Percentiles rank a stretch among this genome's conserved stretches.
These are phyloP conservation scores for Pontoporia blainvillei DNA, from an alignment of 2,113 vertebrate genomes.

Conservation along the genomic window DNA sequence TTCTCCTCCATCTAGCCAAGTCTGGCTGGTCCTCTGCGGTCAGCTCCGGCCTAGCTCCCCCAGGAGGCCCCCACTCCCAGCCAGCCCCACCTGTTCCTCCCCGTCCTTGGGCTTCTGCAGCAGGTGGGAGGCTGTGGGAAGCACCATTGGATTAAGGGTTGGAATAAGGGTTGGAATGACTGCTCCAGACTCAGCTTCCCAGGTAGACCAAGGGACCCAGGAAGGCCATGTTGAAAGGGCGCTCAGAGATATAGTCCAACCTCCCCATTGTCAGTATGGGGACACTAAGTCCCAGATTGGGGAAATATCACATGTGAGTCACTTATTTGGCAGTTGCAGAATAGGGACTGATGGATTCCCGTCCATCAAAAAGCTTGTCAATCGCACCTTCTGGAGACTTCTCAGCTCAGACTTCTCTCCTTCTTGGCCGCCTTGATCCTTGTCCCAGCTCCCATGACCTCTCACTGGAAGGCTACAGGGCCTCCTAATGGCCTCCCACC, in stretches of 20 bases:
- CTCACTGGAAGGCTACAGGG: background rate
- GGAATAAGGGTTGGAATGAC: background rate
- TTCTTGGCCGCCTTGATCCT: background rate
- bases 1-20: too few species aligned
- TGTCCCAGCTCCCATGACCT: background rate
- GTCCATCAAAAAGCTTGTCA: background rate
- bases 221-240: background rate
- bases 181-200: background rate
- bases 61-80: too few species aligned
- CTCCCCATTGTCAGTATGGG: background rate
- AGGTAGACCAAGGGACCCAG: background rate
- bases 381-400: background rate
- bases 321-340: background rate
- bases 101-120: fast-evolving
- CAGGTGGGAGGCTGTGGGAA: background rate
- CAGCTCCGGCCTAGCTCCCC: background rate
- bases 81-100: too few species aligned
- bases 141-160: background rate
- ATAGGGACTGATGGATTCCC: background rate
- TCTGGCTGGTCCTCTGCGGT: background rate
- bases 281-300: background rate
- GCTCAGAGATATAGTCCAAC: background rate
- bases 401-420: background rate
- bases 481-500: fast-evolving
- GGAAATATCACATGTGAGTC: fast-evolving